Base-by-base conservation (phyloP, 2,113 vertebrate species). In the Archilochus colubris region DNA sequence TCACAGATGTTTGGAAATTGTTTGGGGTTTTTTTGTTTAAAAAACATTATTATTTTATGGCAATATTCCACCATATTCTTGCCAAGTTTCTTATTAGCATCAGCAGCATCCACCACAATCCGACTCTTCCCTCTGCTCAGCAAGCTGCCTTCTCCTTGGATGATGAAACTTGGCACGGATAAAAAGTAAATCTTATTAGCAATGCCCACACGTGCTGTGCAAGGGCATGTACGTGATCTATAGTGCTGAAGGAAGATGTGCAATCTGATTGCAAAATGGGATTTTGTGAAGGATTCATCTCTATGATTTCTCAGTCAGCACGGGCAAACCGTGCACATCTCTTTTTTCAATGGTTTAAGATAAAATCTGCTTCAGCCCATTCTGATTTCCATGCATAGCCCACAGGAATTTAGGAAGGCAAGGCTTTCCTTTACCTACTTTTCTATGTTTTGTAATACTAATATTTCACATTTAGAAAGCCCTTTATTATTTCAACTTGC, bases 111-210 rank as follows among this genome's bases (percentile, higher is more conserved):
- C 80, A 61, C 62, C 24, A 72, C 70, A 89, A 28, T 77, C 75
- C 68, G 90, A 5, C 36, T 95, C n/a, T 89, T 91, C 79, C 69
- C 88, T 95, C 91, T 88, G 82, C 91, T 94, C 64, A 90, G 91
- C 83, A 93, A 92, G 84, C 88, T 95, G 82, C 74, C 90, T 86
- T 96, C 91, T 85, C 86, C 85, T 79, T 75, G 64, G 75, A 95
- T 92, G 91, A 97, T 92, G 88, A 93, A 93, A 94, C 44, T 79
- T 91, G 94, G 82, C 77, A 83, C 31, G 28, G 36, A 91, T 74
- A 66, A 94, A 88, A 55, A 95, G 75, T 74, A 91, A 96, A 95
- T 91, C 94, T 86, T 83, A 95, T 93, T 95, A 96, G 92, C 0
- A 3, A 91, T 96, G 82, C 64, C 68, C 92, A 89, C 82, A 88